Evolutionary conservation across 2,797 vertebrate genomes (phyloP).

Genomic region (Enoplosus armatus): DNA sequence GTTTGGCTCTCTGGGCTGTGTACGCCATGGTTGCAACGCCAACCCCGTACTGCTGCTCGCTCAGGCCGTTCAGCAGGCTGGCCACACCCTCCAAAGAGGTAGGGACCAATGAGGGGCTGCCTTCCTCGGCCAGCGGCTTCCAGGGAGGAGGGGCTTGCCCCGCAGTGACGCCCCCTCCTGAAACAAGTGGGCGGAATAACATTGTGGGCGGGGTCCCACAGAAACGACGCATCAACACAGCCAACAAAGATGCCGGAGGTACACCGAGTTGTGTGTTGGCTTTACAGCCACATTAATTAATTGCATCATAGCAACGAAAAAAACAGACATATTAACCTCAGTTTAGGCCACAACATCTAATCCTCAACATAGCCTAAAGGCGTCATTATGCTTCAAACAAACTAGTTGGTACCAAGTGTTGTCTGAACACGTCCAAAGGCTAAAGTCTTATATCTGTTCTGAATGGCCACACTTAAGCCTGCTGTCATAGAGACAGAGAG

Average conservation of each 20-base stretch:
- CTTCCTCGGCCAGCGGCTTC: constrained; percentile 88
- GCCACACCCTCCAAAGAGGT: constrained; percentile 92
- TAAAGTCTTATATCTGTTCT: neutral
- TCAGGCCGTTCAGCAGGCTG: constrained; percentile 91
- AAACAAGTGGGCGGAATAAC: constrained; percentile 81
- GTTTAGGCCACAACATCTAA: constrained; percentile 14
- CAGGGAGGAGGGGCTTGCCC: constrained; percentile 86
- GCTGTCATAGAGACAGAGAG: neutral
- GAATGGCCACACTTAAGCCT: neutral
- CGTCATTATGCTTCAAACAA: constrained; percentile 51
- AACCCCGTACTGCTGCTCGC: constrained; percentile 89
- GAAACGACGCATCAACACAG: constrained; percentile 68
- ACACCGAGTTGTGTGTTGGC: constrained; percentile 9
- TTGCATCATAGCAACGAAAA: constrained; percentile 12
- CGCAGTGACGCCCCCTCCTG: constrained; percentile 75
- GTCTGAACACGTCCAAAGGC: neutral
- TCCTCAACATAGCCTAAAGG: constrained; percentile 9
- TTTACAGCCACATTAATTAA: constrained; percentile 18
- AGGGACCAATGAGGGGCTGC: constrained; percentile 89
- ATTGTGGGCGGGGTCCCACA: constrained; percentile 83
- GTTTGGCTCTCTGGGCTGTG: constrained; percentile 97
- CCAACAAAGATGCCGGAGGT: constrained; percentile 51
- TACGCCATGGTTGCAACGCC: constrained; percentile 98
- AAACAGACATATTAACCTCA: neutral
- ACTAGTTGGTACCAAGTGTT: neutral